phyloP scores from a whole-genome alignment of 1,140 invertebrate genomes.

The Holcopasites calliopsidis region DNA sequence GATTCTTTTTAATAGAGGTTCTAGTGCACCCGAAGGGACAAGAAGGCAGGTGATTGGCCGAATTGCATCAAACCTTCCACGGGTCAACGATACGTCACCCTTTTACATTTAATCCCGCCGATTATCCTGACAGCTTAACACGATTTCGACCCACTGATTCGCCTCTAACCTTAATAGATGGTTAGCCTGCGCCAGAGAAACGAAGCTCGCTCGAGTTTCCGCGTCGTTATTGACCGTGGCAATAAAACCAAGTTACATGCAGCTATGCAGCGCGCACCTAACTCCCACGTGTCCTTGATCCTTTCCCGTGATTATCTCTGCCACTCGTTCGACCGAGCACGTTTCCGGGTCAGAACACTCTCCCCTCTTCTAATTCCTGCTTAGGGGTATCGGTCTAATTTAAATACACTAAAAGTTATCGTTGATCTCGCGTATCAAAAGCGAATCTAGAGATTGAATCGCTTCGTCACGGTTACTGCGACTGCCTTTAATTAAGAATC shows the following conservation, averaged over 20 bases:
- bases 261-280: background rate
- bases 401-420: too few species aligned
- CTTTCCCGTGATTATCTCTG: background rate
- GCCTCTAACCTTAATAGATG: background rate
- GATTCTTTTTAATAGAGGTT: too few species aligned
- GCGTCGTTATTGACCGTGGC: constrained; percentile 20
- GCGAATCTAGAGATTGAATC: too few species aligned
- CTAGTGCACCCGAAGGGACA: too few species aligned
- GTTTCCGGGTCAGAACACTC: background rate
- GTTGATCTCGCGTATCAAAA: too few species aligned
- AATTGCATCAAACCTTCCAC: background rate
- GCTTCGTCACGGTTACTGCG: background rate
- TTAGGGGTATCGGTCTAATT: too few species aligned
- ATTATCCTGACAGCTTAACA: background rate
- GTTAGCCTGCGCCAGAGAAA: background rate
- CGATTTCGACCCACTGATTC: background rate
- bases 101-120: background rate
- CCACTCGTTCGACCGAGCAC: background rate
- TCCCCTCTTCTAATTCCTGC: too few species aligned
- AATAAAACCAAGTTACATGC: background rate
- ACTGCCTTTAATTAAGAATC: too few species aligned
- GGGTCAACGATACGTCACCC: background rate
- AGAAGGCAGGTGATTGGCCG: too few species aligned
- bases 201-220: constrained; percentile 5
- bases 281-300: constrained; percentile 4